These are phyloP conservation scores for Chionoecetes opilio DNA, from an alignment of 1,140 invertebrate genomes.

Conservation along the genomic window DNA sequence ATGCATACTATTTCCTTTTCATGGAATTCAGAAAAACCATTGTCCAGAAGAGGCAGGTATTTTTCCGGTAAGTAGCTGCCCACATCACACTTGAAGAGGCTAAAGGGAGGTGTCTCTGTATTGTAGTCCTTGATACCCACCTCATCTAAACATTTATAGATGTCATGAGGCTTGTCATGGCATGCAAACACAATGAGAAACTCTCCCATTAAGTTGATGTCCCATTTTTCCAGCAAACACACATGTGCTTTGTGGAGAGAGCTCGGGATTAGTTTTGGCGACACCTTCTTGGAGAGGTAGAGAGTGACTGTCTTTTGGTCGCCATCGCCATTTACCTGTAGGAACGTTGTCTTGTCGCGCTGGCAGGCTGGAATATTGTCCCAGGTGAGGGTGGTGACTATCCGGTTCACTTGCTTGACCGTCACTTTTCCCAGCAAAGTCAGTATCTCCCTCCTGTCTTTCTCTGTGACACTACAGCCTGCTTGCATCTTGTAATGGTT, in stretches of 20 bases:
- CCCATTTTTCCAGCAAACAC: neutral
- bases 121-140: neutral
- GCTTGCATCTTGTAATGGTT: neutral
- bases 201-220: neutral
- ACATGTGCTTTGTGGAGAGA: neutral
- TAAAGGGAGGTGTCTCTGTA: neutral
- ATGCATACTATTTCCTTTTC: constrained; percentile 62
- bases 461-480: neutral
- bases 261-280: neutral
- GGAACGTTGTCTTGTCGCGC: neutral
- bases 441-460: neutral
- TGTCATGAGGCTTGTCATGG: constrained; percentile 35
- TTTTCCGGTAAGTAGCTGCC: constrained; percentile 41
- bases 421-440: neutral
- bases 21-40: constrained; percentile 44
- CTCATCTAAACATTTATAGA: neutral
- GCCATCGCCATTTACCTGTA: neutral
- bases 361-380: neutral
- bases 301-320: neutral
- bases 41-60: constrained; percentile 48
- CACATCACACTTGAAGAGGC: neutral
- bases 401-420: neutral
- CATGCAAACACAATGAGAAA: neutral
- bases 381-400: neutral
- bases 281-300: constrained; percentile 22